phyloP scores from a whole-genome alignment of 23 tunicate species.

The Trididemnum clinides region DNA sequence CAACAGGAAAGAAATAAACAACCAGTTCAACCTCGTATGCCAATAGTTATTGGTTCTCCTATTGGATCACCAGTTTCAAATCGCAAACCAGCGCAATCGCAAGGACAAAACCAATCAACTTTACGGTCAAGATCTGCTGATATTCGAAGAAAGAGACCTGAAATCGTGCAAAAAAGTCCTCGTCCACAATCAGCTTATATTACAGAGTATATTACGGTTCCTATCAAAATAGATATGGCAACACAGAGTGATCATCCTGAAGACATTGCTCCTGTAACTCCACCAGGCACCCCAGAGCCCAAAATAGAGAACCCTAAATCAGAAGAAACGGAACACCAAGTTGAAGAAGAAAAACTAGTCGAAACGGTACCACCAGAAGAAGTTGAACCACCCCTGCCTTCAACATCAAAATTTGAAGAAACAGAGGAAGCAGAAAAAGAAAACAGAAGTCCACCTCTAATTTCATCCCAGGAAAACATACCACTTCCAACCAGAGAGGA shows the following conservation, averaged over 20 bases:
- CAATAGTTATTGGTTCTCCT: conserved; percentile 64
- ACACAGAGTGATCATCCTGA: conserved; percentile 41
- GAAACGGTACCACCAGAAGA: background rate
- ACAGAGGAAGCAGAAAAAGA: background rate
- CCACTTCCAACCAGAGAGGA: background rate
- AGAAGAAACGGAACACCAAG: background rate
- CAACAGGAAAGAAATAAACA: background rate
- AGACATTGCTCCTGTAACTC: background rate
- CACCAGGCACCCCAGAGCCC: conserved; percentile 30
- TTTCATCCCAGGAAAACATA: background rate
- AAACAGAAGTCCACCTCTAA: too few relatives aligned
- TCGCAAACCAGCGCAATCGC: conserved; percentile 17
- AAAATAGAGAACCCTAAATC: background rate
- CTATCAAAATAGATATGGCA: conserved; percentile 71
- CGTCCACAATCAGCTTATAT: conserved; percentile 25
- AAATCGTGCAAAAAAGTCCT: background rate
- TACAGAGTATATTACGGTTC: conserved; percentile 15
- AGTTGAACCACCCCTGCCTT: background rate
- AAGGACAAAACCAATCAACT: background rate
- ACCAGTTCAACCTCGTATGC: conserved; percentile 13
- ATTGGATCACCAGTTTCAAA: conserved; percentile 50
- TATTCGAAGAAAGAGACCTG: background rate
- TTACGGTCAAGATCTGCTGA: conserved; percentile 3
- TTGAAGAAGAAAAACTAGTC: background rate
- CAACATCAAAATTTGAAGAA: background rate